phyloP scores from a whole-genome alignment of 2,113 vertebrate genomes.

The Misgurnus mizolepis region DNA sequence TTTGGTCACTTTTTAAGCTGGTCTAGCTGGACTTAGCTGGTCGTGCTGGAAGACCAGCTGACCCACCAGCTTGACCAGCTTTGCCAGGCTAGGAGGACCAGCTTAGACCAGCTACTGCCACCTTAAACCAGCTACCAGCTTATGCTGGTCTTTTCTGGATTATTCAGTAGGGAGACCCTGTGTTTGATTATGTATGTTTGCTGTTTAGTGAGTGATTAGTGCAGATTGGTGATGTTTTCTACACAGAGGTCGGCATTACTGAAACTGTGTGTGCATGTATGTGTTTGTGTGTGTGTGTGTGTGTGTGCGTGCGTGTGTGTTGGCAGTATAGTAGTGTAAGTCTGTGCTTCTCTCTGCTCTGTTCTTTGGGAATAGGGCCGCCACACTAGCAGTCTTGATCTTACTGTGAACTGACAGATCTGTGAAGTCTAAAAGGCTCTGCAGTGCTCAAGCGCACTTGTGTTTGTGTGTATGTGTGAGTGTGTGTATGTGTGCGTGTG shows the following conservation, averaged over 20 bases:
- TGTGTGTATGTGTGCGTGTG: constrained; percentile 40
- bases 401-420: constrained; percentile 53
- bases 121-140: neutral
- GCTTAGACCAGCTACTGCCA: neutral
- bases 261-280: constrained; percentile 16
- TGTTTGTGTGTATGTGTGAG: constrained; percentile 5
- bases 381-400: constrained; percentile 47
- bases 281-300: constrained; percentile 6
- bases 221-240: constrained; percentile 24
- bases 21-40: no score
- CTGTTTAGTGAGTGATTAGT: constrained; percentile 8
- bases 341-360: constrained; percentile 7
- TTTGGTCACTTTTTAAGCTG: no score
- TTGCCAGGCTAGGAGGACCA: no score
- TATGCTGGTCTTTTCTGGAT: neutral
- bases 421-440: constrained; percentile 49
- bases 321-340: neutral
- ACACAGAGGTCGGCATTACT: neutral
- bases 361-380: constrained; percentile 42
- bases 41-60: no score
- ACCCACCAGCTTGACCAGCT: no score
- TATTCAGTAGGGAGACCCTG: neutral
- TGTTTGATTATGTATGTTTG: neutral
- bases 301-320: constrained; percentile 1
- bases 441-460: constrained; percentile 11